Percentiles rank a stretch among this genome's conserved stretches.
Conservation (phyloP, 2,888 invertebrate genomes). For the Oligia latruncula region DNA sequence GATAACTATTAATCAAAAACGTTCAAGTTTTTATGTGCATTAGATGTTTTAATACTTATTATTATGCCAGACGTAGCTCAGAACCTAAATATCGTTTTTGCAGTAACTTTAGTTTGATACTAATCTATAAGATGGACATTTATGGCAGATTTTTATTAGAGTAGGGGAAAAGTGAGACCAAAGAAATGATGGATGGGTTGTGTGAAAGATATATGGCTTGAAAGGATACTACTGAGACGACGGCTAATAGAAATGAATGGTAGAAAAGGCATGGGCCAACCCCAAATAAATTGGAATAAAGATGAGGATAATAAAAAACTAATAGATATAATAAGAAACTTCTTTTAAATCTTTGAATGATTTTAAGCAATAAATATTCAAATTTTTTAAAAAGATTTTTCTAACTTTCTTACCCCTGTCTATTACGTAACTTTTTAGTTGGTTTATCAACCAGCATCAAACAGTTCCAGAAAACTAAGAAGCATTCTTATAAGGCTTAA, state of each 20-base stretch:
- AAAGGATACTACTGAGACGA: neutral
- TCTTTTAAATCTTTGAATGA: neutral
- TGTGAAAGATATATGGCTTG: neutral
- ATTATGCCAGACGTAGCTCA: neutral
- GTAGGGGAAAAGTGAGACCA: neutral
- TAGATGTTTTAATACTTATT: neutral
- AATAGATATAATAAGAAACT: neutral
- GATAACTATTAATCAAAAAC: slow-evolving; percentile 15
- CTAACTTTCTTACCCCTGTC: neutral
- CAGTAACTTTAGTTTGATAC: neutral
- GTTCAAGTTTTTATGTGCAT: neutral
- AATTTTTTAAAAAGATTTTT: neutral
- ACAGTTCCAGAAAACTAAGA: slow-evolving; percentile 7
- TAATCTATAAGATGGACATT: neutral
- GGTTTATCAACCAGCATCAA: neutral
- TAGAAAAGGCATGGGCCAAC: no score
- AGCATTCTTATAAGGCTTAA: neutral
- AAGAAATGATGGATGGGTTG: neutral
- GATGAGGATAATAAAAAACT: no score
- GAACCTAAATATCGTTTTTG: neutral
- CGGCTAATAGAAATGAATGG: no score
- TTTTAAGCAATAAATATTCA: neutral
- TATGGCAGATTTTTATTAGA: neutral
- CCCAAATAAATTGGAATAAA: neutral
- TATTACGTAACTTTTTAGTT: no score